A percentile compares a stretch with the other conserved stretches of the same genome.
Conservation (phyloP, 2,113 vertebrate genomes). For the rabbit (Oryctolagus cuniculus) region mOryCun1.1 NC_091440.1:95277001-95277500, state of each 20-base stretch:
- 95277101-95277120: neutral
- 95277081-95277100: neutral
- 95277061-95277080: neutral
- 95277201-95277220: neutral
- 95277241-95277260: conserved; percentile 50
- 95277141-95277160: conserved; percentile 3
- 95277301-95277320: conserved; percentile 42
- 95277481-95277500: no score
- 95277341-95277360: neutral
- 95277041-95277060: neutral
- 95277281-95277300: conserved; percentile 28
- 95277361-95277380: no score
- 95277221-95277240: conserved; percentile 33
- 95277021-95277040: conserved; percentile 45
- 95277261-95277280: conserved; percentile 13
- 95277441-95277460: no score
- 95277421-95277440: no score
- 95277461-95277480: no score
- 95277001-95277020: conserved; percentile 41
- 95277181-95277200: conserved; percentile 11
- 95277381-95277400: no score
- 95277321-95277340: conserved; percentile 26
- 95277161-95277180: conserved; percentile 7
- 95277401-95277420: no score
- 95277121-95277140: neutral